phyloP scores from a whole-genome alignment of 2,113 vertebrate species.

The Excalfactoria chinensis region DNA sequence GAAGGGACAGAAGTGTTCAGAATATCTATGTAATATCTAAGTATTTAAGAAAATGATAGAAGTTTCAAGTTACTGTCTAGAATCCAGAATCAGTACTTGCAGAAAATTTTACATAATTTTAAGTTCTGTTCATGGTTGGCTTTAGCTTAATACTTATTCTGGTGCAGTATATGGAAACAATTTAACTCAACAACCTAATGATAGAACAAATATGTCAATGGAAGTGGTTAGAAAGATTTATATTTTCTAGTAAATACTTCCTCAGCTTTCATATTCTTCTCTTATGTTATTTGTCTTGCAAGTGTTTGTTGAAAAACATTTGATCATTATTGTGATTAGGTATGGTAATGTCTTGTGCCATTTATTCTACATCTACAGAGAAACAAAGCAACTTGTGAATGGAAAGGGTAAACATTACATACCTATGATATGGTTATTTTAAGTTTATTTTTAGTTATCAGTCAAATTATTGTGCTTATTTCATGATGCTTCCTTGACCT shows the following conservation, averaged over 20 bases:
- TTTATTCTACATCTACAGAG: neutral
- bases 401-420: neutral
- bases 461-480: neutral
- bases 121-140: neutral
- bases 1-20: neutral
- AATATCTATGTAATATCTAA: neutral
- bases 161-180: neutral
- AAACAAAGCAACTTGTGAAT: neutral
- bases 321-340: accelerated
- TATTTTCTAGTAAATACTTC: neutral
- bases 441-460: neutral
- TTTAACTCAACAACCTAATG: neutral
- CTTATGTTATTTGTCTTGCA: neutral
- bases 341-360: neutral
- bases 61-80: neutral
- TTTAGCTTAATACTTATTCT: neutral
- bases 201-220: neutral
- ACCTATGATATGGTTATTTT: neutral
- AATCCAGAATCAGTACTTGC: neutral
- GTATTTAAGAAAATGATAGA: neutral
- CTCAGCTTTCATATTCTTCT: neutral
- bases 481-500: neutral
- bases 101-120: neutral
- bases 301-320: neutral
- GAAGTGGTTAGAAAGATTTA: neutral